Evolutionary conservation across 1,140 invertebrate genomes (phyloP).

Genomic region (Zaprionus camerounensis): DNA sequence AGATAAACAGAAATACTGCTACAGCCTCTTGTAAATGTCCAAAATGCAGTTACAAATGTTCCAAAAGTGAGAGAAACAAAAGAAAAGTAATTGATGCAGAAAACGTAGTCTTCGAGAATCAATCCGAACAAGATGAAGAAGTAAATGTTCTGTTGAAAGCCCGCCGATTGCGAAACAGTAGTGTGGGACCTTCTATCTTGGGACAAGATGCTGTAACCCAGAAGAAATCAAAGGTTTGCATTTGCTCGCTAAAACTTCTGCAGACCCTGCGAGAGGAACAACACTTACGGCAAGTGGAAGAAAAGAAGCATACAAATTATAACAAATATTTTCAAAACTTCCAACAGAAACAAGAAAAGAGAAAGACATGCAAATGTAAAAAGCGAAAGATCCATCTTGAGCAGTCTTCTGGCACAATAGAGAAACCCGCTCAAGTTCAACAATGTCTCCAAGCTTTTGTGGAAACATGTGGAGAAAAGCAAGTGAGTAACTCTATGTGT

Average conservation of each 20-base stretch:
- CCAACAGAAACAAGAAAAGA: slow-evolving; percentile 6
- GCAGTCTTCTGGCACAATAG: neutral
- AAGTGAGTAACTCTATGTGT: too few species aligned
- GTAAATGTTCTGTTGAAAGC: slow-evolving; percentile 30
- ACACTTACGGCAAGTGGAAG: neutral
- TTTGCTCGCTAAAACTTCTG: neutral
- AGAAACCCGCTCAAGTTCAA: neutral
- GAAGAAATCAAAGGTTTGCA: neutral
- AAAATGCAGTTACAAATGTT: neutral
- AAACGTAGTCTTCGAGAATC: neutral
- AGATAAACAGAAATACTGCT: neutral
- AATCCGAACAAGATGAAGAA: neutral
- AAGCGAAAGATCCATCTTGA: neutral
- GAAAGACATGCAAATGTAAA: neutral
- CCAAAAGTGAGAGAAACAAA: neutral
- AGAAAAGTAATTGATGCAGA: neutral
- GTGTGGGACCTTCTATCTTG: neutral
- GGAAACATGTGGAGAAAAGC: too few species aligned
- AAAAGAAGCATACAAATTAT: neutral
- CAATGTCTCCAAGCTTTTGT: too few species aligned
- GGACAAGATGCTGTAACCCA: neutral
- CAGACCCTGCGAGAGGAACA: neutral
- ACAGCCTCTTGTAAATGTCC: too few species aligned
- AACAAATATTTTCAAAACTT: neutral
- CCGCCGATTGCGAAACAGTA: slow-evolving; percentile 10